Evolutionary conservation across 2,888 invertebrate species (phyloP), one percentile per base, ranked within the genome.

Genomic region (Drosophila longiperda): DNA sequence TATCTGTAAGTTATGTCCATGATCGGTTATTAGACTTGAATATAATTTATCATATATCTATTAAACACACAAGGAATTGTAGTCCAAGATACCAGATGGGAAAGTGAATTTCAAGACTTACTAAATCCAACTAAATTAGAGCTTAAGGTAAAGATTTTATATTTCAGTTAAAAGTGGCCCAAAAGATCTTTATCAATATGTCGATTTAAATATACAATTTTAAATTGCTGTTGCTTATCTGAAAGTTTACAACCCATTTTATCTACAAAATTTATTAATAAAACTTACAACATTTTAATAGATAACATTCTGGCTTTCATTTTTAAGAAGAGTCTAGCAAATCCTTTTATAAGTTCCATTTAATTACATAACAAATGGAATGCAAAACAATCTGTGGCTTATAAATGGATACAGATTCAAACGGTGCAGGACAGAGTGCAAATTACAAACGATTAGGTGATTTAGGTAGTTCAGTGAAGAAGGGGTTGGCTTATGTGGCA

Each of bases 51-150:
- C 6, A 17, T 0, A 26, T 20, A 12, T 49, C 55, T 32, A 20
- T 53, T 23, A 23, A 15, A 20, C 45, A 48, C 48, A 61, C 42
- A 54, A 61, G 17, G 32, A 58, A 38, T 66, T 77, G 40, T 75
- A 84, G 79, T 73, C 87, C 84, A 79, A 81, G 65, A 73, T 77
- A 87, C 87, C 87, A 84, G 53, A 55, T 20, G 69, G 53, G 42
- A 45, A 57, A 40, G 65, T 60, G 57, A 57, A 66, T 15, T 15
- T 34, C 20, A 63, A 54, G 60, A 45, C 40, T n/a, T n/a, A n/a
- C 20, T 15, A 15, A 45, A 23, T 45, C 4, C 20, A 2, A 45
- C 20, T 15, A 15, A 45, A 12, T 20, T 20, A 45, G 20, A 20
- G 7, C 45, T 23, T 15, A 15, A 15, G 20, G 8, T 45, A 45